phyloP scores from a whole-genome alignment of 2,113 vertebrate genomes.

The Okapia johnstoni region DNA sequence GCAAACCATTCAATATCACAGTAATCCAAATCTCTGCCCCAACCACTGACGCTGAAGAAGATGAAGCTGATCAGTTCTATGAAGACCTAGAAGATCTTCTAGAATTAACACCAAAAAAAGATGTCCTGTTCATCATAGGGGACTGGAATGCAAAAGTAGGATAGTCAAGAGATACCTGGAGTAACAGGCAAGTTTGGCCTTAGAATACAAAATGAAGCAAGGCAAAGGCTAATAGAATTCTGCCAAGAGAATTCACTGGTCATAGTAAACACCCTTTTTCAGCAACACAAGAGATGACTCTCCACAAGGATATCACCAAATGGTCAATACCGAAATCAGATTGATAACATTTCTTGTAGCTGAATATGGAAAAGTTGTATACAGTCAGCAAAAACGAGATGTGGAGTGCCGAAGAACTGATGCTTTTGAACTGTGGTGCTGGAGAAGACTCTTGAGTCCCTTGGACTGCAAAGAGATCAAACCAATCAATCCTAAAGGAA shows the following conservation, averaged over 20 bases:
- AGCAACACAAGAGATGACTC: not conserved
- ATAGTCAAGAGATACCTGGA: not conserved
- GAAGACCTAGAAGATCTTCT: not conserved
- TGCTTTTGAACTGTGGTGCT: not conserved
- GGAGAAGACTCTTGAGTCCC: not conserved
- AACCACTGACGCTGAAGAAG: not conserved
- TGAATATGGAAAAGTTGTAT: not conserved
- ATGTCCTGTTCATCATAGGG: not conserved
- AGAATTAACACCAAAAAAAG: not conserved
- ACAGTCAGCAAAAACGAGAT: not conserved
- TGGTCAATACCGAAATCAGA: not conserved
- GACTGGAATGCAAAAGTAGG: not conserved
- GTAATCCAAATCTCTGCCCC: not conserved
- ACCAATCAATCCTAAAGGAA: not conserved
- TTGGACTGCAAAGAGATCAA: not conserved
- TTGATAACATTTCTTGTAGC: not conserved
- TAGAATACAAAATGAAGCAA: not conserved
- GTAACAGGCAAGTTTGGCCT: not conserved
- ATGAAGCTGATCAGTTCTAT: not conserved
- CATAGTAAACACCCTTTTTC: not conserved
- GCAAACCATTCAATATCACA: not conserved
- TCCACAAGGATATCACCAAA: not conserved
- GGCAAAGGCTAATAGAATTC: not conserved
- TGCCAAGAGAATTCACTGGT: not conserved
- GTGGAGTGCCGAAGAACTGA: not conserved